A percentile compares a stretch with the other conserved stretches of the same genome.
Evolutionary conservation across 1,140 invertebrate genomes (phyloP).

Genomic region (Mylabris phalerata): DNA sequence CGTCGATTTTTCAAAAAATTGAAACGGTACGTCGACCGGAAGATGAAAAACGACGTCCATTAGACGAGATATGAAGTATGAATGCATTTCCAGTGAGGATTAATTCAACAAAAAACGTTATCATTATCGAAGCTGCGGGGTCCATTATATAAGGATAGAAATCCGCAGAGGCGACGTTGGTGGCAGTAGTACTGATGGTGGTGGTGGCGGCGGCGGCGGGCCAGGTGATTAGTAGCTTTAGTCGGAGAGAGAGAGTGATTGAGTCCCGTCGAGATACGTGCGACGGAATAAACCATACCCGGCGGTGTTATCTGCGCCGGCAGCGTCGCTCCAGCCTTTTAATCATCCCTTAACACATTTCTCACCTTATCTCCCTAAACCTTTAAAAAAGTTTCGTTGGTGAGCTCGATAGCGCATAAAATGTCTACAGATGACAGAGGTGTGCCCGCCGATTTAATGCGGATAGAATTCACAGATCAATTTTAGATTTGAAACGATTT

Average conservation of each 20-base stretch:
- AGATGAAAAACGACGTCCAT: conserved; percentile 39
- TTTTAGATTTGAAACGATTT: conserved; percentile 42
- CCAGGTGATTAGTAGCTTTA: conserved; percentile 36
- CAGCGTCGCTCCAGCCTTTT: conserved; percentile 35
- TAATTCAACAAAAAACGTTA: conserved; percentile 39
- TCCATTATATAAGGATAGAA: conserved; percentile 28
- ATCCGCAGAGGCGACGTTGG: conserved; percentile 8
- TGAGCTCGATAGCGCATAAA: conserved; percentile 29
- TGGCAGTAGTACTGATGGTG: conserved; percentile 12
- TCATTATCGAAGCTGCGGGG: conserved; percentile 29
- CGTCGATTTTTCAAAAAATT: no score
- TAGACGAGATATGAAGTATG: conserved; percentile 41
- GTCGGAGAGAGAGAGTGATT: conserved; percentile 32
- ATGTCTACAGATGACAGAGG: conserved; percentile 34
- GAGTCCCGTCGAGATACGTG: conserved; percentile 35
- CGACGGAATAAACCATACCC: conserved; percentile 33
- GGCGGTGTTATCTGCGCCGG: conserved; percentile 31
- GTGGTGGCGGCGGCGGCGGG: conserved; percentile 14
- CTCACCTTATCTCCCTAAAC: conserved; percentile 36
- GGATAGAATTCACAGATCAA: conserved; percentile 40
- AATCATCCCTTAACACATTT: conserved; percentile 40
- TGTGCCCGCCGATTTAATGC: conserved; percentile 35
- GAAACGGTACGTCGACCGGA: no score
- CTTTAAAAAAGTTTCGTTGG: conserved; percentile 30
- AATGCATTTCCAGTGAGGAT: conserved; percentile 41